Base-by-base conservation (phyloP, 2,888 invertebrate genomes). In the Melipona beecheii region DNA sequence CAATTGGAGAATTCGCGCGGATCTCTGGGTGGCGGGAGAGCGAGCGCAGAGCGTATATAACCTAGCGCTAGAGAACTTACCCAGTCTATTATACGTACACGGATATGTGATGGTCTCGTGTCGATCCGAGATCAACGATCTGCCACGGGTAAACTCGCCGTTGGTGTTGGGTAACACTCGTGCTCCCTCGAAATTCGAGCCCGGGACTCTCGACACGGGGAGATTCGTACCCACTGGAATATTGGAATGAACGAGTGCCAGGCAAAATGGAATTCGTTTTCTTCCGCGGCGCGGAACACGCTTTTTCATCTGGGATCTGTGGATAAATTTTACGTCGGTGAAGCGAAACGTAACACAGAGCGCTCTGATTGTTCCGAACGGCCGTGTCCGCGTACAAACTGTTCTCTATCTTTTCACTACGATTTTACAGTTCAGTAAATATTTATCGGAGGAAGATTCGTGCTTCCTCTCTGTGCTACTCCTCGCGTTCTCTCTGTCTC, bases 61-160 rank as follows among this genome's bases (percentile, higher is more conserved):
- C 76, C 81, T 88, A 88, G 79, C 86, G 56, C 80, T 88, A 86
- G 69, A 86, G 69, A 88, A 90, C 86, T 91, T 90, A 91, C 83
- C 77, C 86, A 81, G 76, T 91, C 84, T 87, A 89, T 86, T 86
- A 89, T 90, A 91, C 86, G 87, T 88, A 88, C 89, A 90, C 86
- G 86, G 88, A 91, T 91, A 88, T 87, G 91, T 89, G 87, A 83
- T 83, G 86, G 86, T 78, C 87, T 88, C 87, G 85, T 77, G 84
- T 86, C 81, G 85, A 84, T 78, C 71, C 75, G 54, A 78, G 71
- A 72, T 86, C 85, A 87, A 86, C 76, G 87, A 85, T 78, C 85
- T 82, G 83, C 56, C 70, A 54, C 65, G 60, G 43, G 71, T 71
- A 71, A 66, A 56, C 64, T 56, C 60, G 9, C 9, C 43, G 43